Evolutionary conservation across 2,888 invertebrate genomes (phyloP), one percentile per base, ranked within the genome.

Genomic region (Macrophya alboannulata): DNA sequence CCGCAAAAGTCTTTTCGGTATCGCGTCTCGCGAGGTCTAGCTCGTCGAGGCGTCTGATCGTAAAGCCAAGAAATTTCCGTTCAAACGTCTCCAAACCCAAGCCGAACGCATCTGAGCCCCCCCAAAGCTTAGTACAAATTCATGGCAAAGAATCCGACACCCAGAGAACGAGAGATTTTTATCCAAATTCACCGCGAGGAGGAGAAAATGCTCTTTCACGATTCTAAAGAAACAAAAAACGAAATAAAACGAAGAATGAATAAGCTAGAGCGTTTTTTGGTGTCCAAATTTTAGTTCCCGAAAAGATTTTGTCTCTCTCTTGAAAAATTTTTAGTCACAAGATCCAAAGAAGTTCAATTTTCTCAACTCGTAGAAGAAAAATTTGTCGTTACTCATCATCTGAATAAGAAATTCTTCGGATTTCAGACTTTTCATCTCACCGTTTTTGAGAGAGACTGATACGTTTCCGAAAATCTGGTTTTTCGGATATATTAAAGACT

Each of bases 61-160:
- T 89, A 88, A 89, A 89, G 88, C 87, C 84, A 85, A 79, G 87
- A 87, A 90, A 90, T 90, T 90, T 89, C 89, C 87, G 88, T 88
- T 87, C 87, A 87, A 88, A 89, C 88, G 89, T 89, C 88, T 89
- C 87, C 87, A 89, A 89, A 87, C 87, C 88, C 86, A 77, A 87
- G 87, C 89, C 79, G 86, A 85, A 86, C 87, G 86, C 87, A 88
- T 88, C 88, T 85, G 86, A 88, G 86, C 86, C 87, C 86, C 87
- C 86, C 86, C 88, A 86, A 88, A 89, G 88, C 89, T 88, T 89
- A 89, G 87, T 89, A 88, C 88, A 89, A 89, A 89, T 89, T 89
- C 88, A 89, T 89, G 87, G 88, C 88, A 85, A 86, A 85, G 85
- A 87, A 86, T 85, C 87, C 86, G 17, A 37, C 68, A 68, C 37